Percentiles rank a stretch among this genome's conserved stretches.
Conservation (phyloP, 2,797 vertebrate species). For the Sitta carolinensis region DNA sequence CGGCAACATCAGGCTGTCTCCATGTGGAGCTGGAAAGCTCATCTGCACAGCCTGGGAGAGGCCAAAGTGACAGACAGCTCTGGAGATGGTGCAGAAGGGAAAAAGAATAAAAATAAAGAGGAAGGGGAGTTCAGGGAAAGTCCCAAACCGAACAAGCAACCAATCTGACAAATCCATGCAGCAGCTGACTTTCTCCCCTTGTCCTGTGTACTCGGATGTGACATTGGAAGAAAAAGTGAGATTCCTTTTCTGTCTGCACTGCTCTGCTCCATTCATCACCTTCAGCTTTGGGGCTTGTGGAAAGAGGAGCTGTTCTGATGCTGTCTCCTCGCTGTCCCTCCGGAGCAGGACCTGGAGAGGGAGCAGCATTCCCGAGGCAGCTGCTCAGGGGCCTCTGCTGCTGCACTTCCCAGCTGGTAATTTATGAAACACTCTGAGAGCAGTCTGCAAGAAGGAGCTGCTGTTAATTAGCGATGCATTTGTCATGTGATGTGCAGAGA, state of each 20-base stretch:
- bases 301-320: accelerated
- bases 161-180: background rate
- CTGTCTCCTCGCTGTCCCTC: background rate
- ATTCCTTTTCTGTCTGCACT: background rate
- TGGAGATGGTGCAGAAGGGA: background rate
- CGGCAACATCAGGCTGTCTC: background rate
- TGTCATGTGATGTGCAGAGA: background rate
- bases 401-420: background rate
- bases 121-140: background rate
- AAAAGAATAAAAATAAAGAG: background rate
- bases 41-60: background rate
- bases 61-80: background rate
- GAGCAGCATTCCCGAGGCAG: background rate
- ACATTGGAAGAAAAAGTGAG: background rate
- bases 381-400: background rate
- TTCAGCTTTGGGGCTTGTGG: background rate
- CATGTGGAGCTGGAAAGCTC: background rate
- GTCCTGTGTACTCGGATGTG: background rate
- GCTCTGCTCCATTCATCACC: background rate
- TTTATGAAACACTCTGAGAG: background rate
- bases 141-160: background rate
- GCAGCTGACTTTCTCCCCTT: background rate
- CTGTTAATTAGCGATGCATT: background rate
- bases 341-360: background rate
- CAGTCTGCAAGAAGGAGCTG: background rate